Evolutionary conservation across 2,797 vertebrate species (phyloP).

Genomic region (Coranthus polyacanthus): DNA sequence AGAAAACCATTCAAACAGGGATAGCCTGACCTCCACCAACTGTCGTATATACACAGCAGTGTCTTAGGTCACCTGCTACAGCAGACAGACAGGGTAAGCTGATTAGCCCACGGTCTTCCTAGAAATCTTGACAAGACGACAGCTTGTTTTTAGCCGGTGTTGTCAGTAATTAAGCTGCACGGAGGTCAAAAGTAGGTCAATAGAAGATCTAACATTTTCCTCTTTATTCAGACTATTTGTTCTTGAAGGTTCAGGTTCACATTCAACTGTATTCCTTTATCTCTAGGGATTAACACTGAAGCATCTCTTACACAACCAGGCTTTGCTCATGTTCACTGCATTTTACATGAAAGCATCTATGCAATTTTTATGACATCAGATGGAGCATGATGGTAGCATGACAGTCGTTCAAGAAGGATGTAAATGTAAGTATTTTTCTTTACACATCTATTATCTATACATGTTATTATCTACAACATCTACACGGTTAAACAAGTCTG

Average conservation of each 20-base stretch:
- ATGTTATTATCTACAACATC: too few relatives aligned
- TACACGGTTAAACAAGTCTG: not conserved
- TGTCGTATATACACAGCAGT: constrained; percentile 51
- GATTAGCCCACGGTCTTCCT: constrained; percentile 74
- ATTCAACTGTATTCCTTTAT: too few relatives aligned
- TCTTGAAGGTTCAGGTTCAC: not conserved
- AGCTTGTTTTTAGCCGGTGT: constrained; percentile 67
- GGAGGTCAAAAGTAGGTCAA: constrained; percentile 39
- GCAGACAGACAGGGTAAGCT: constrained; percentile 81
- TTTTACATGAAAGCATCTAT: constrained; percentile 10
- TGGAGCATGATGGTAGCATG: not conserved
- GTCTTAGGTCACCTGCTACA: constrained; percentile 64
- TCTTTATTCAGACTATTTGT: not conserved
- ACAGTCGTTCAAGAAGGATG: not conserved
- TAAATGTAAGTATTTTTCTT: not conserved
- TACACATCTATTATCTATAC: constrained; percentile 2
- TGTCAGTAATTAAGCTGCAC: constrained; percentile 32
- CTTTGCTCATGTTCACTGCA: not conserved
- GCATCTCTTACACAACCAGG: not conserved
- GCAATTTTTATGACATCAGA: not conserved
- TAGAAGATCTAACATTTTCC: not conserved
- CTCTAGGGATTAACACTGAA: not conserved
- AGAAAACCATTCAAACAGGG: constrained; percentile 27
- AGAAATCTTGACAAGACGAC: constrained; percentile 73
- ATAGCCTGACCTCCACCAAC: constrained; percentile 61